These are phyloP conservation scores for Zaprionus davidi DNA, from an alignment of 1,140 invertebrate genomes.

Conservation along the genomic window DNA sequence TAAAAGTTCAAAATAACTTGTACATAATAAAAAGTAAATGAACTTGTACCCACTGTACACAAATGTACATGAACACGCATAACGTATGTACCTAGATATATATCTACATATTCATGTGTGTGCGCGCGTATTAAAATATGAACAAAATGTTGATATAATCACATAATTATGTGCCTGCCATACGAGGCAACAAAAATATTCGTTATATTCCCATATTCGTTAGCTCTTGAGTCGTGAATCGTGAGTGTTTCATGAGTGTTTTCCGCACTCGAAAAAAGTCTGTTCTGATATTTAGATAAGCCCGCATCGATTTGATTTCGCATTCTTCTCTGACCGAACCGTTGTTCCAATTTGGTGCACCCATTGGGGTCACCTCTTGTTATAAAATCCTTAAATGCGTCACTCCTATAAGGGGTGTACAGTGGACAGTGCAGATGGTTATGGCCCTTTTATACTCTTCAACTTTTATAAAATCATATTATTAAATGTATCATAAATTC, in stretches of 20 bases:
- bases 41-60: neutral
- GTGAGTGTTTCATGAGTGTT: neutral
- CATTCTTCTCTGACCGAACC: neutral
- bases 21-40: constrained; percentile 4
- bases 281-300: neutral
- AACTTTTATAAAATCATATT: too few relatives aligned
- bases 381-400: neutral
- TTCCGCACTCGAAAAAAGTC: constrained; percentile 5
- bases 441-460: too few relatives aligned
- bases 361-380: neutral
- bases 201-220: constrained; percentile 3
- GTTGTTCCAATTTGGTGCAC: neutral
- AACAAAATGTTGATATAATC: constrained; percentile 5
- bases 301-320: neutral
- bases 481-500: too few relatives aligned
- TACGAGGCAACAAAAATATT: constrained; percentile 11
- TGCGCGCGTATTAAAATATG: neutral
- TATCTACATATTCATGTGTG: neutral
- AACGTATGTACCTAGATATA: neutral
- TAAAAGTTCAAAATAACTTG: constrained; percentile 12
- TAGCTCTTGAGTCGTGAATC: neutral
- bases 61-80: neutral
- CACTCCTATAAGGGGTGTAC: neutral
- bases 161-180: constrained; percentile 15
- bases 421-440: neutral